Percentiles rank a stretch among this genome's conserved stretches.
phyloP scores from a whole-genome alignment of 2,888 invertebrate genomes.

The Lithophane socia region DNA sequence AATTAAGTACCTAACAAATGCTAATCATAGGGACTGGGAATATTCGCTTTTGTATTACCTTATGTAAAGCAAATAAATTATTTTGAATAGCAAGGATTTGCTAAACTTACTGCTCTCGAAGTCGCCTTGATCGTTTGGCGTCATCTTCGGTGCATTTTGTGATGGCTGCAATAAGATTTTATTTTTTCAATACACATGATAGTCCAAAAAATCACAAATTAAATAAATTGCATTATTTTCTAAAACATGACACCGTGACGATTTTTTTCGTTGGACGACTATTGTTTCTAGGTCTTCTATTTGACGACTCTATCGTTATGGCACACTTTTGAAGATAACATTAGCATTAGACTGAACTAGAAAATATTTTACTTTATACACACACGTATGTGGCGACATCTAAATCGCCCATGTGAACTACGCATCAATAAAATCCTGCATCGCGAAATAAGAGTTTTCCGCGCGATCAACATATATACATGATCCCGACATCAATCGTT shows the following conservation, averaged over 20 bases:
- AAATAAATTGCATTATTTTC: background rate
- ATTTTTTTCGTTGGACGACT: background rate
- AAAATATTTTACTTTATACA: background rate
- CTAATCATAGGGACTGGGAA: no score
- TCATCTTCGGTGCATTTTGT: conserved; percentile 74
- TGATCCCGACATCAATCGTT: no score
- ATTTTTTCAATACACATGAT: background rate
- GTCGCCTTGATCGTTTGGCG: conserved; percentile 70
- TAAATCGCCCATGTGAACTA: no score
- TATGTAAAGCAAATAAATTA: background rate
- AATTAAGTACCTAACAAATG: no score
- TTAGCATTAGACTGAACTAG: background rate
- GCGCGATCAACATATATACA: no score
- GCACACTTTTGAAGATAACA: background rate
- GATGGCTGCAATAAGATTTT: conserved; percentile 72
- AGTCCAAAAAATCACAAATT: background rate
- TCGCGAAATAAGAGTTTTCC: no score
- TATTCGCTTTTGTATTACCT: no score
- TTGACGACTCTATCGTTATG: background rate
- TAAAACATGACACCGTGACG: background rate
- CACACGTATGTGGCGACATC: no score
- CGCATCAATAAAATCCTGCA: no score
- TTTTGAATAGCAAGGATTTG: background rate
- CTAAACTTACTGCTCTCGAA: conserved; percentile 60
- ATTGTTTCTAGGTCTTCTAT: no score